Evolutionary conservation across 2,797 vertebrate genomes (phyloP), one percentile per base, ranked within the genome.

Genomic region (Mus minutoides): DNA sequence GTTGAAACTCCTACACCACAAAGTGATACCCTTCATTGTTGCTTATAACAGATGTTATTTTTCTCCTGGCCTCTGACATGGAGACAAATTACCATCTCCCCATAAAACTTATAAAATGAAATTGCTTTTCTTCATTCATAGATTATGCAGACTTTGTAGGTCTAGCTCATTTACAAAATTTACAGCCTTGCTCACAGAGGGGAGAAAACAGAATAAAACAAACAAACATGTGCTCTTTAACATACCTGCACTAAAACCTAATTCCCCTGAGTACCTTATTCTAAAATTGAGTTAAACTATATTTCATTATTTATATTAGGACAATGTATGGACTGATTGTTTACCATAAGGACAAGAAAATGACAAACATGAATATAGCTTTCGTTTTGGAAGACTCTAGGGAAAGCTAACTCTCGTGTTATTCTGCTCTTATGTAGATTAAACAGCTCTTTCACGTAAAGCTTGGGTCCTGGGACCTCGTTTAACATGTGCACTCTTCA

Each of bases 271-370:
- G 94, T 95, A 52, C 14, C 88, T 34, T 10, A 10, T 96, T 94
- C 82, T 96, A 93, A n/a, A 93, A 37, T 82, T 75, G 31, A 93
- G 31, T 94, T 95, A 80, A 94, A 97, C 96, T 98, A 62, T 94
- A 88, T 97, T 97, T 97, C 93, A 79, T 95, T 80, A 96, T 98
- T 98, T 98, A 97, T 87, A 97, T 95, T 95, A 80, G 49, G 97
- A 94, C 94, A 96, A 88, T 92, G 37, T 97, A 97, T 91, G 96
- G 91, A 98, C 98, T 98, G 95, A 49, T 73, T 95, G 95, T 87
- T 94, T 98, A 97, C 96, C 85, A 94, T 22, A 46, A 91, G 91
- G 88, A 97, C 80, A 85, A 40, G 93, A 71, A 95, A 98, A 95
- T n/a, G 37, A 88, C 87, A 92, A 92, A 97, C 96, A 49, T 76